Evolutionary conservation across 2,888 invertebrate species (phyloP), one percentile per base, ranked within the genome.

Genomic region (Cyclophora albipunctata): DNA sequence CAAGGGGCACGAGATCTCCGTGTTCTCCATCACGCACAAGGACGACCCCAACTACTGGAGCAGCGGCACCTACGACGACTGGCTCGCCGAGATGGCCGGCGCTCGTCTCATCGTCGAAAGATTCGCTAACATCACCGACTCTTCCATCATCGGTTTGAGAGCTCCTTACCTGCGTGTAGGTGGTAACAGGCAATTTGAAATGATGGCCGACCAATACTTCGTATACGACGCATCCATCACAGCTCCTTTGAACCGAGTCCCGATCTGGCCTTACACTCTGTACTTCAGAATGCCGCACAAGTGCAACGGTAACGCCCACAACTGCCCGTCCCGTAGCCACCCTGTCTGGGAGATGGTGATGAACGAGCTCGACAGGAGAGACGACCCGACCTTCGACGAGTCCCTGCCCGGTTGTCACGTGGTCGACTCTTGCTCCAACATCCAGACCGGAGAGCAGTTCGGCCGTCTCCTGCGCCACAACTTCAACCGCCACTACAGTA

Each of bases 291-390:
- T 98, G 95, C 96, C 97, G 0, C 97, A 98, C 89, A 96, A 95
- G 79, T 97, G 97, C 79, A 96, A 96, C 79, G 96, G 96, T 58
- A 97, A 97, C 76, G 96, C 96, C 7, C 96, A 96, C 75, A 97
- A 97, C 79, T 97, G 97, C 71, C 97, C 97, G 34, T 95, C 95
- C 46, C 90, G 94, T 75, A 95, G 95, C 69, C 97, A 97, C 71
- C 96, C 97, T 34, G 96, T 97, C 43, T 97, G 97, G 97, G 97
- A 97, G 86, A 97, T 97, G 93, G 97, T 97, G 48, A 96, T 97
- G 96, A 97, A 97, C 76, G 97, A 97, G 78, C 85, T 97, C 64
- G 97, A 97, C 84, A 92, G 97, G 79, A 92, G 97, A 81, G 97
- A 97, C 78, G 97, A 97, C 73, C 97, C 97, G 3, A 95, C 95